These are phyloP conservation scores for Noctua janthina DNA, from an alignment of 2,888 invertebrate genomes.

Conservation along the genomic window DNA sequence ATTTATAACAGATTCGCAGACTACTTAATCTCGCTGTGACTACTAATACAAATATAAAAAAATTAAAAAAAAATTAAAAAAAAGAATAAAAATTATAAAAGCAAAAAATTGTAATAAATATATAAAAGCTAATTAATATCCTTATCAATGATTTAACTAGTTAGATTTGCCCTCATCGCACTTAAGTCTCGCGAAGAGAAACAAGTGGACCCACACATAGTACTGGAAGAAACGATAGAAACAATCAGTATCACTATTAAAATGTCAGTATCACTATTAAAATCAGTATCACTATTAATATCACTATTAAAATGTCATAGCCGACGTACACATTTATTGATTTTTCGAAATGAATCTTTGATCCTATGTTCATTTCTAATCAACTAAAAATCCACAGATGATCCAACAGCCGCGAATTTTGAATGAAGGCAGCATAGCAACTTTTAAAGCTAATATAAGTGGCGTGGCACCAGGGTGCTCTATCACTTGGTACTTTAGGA, in stretches of 20 bases:
- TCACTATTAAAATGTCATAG: neutral
- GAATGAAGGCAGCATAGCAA: conserved; percentile 70
- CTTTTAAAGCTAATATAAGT: conserved; percentile 73
- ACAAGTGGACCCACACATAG: neutral
- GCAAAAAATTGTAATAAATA: no score
- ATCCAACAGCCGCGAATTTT: conserved; percentile 64
- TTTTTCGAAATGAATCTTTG: neutral
- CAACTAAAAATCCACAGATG: conserved; percentile 66
- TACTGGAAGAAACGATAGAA: neutral
- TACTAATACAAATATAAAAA: neutral
- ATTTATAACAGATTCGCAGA: neutral
- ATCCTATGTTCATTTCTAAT: neutral
- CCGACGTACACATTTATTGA: no score
- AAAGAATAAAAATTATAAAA: no score
- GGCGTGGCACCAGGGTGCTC: conserved; percentile 76
- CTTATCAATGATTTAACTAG: neutral
- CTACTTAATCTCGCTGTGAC: neutral
- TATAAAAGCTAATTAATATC: neutral
- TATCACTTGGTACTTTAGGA: conserved; percentile 78
- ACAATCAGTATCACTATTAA: neutral
- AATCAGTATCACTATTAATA: neutral
- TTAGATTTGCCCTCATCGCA: no score
- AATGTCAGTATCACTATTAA: neutral
- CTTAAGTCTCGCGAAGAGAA: neutral
- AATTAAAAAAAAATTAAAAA: no score